A percentile compares a stretch with the other conserved stretches of the same genome.
phyloP scores from a whole-genome alignment of 2,113 vertebrate genomes.

The Meleagris gallopavo region DNA sequence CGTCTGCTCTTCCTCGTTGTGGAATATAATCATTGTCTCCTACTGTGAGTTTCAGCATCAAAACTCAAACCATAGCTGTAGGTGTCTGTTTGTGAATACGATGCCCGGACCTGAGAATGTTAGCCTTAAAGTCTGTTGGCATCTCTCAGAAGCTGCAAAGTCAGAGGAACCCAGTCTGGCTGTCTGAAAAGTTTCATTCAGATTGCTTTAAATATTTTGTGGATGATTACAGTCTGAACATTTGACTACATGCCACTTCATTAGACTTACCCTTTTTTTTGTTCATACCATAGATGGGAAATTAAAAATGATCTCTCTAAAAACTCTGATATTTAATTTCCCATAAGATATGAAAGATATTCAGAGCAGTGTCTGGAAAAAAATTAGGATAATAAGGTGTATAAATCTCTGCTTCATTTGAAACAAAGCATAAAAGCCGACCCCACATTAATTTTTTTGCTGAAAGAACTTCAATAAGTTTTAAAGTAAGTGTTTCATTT shows the following conservation, averaged over 20 bases:
- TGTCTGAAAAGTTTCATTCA: slow-evolving; percentile 52
- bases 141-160: slow-evolving; percentile 20
- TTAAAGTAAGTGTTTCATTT: slow-evolving; percentile 78
- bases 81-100: background rate
- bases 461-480: slow-evolving; percentile 75
- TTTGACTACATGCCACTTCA: slow-evolving; percentile 70
- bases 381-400: slow-evolving; percentile 70
- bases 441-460: slow-evolving; percentile 63
- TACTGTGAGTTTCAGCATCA: background rate
- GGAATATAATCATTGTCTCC: background rate
- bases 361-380: slow-evolving; percentile 54
- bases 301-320: slow-evolving; percentile 62
- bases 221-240: slow-evolving; percentile 55
- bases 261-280: slow-evolving; percentile 54
- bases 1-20: background rate
- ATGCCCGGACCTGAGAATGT: background rate
- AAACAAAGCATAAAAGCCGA: slow-evolving; percentile 69
- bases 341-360: slow-evolving; percentile 57
- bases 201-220: slow-evolving; percentile 51
- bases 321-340: slow-evolving; percentile 57
- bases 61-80: background rate
- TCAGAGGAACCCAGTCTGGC: slow-evolving; percentile 35
- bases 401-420: slow-evolving; percentile 69
- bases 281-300: slow-evolving; percentile 51
- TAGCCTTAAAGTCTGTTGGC: slow-evolving; percentile 11